Base-by-base conservation (phyloP, 2,888 invertebrate genomes). In the Lepidocyrtoides sp. region DNA sequence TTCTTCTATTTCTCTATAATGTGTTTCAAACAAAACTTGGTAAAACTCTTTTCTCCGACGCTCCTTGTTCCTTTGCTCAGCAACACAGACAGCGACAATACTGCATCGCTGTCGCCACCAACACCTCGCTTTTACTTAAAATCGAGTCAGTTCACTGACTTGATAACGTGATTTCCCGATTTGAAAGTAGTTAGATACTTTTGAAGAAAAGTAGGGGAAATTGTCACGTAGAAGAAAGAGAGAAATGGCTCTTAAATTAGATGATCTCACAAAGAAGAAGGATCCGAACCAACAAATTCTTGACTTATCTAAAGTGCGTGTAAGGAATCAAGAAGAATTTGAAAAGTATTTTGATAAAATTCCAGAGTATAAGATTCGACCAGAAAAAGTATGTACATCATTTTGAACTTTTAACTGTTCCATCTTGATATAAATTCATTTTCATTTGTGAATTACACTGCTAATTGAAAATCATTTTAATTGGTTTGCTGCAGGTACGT, bases 351-450 rank as follows among this genome's bases (percentile, higher is more conserved):
- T 98, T 95, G 98, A 98, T 94, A 97, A 97, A 95, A 97, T 98
- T 12, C 98, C 98, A 0, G 98, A 98, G 95, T 98, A 97, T 95
- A 98, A 98, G 95, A 98, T 98, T 94, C 97, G 98, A 93, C 97
- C 98, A 0, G 98, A 98, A 95, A 98, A 98, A 96, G 97, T 97
- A 95, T 92, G 57, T 32, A 32, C 14, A 48, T 2, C 7, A 48
- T 2, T 48, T 48, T 48, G 14, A 5, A 7, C 36, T 81, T 32
- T n/a, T 14, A 51, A 20, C 57, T 60, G 1, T 57, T 23, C 23
- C 23, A 8, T 17, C 23, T 77, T 85, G 20, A 20, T 17, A 72
- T 32, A 72, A 60, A 32, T 51, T 32, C 54, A 57, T 2, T 57
- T 57, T 51, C 51, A n/a, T 51, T 8, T 3, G 36, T n/a, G n/a